phyloP scores from a whole-genome alignment of 2,888 invertebrate species.

The Mechanitis mazaeus region DNA sequence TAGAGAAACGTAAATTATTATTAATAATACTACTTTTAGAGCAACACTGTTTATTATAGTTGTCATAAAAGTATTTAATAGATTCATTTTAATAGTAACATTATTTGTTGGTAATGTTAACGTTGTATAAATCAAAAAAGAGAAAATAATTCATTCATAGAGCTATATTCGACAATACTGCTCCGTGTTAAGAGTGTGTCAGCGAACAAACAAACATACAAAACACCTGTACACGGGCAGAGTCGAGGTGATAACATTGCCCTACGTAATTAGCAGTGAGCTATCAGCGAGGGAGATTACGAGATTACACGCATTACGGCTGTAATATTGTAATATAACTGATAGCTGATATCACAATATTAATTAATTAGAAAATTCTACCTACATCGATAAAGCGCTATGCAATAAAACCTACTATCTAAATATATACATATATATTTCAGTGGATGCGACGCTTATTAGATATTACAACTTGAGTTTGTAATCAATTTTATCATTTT shows the following conservation, averaged over 20 bases:
- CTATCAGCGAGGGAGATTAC: slow-evolving; percentile 25
- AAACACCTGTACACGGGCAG: slow-evolving; percentile 18
- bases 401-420: too few relatives aligned
- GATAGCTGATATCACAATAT: slow-evolving; percentile 23
- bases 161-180: background rate
- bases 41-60: too few relatives aligned
- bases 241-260: slow-evolving; percentile 14
- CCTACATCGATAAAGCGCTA: background rate
- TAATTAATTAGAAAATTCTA: slow-evolving; percentile 23
- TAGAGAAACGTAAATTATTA: too few relatives aligned
- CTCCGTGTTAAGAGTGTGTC: background rate
- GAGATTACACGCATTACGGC: slow-evolving; percentile 35
- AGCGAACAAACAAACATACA: slow-evolving; percentile 21
- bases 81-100: too few relatives aligned
- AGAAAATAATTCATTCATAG: too few relatives aligned
- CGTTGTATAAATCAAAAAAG: too few relatives aligned
- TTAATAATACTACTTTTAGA: too few relatives aligned
- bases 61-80: too few relatives aligned
- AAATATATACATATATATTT: too few relatives aligned
- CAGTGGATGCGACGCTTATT: background rate
- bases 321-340: slow-evolving; percentile 31
- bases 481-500: background rate
- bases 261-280: slow-evolving; percentile 22
- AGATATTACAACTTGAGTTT: background rate
- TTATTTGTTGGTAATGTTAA: too few relatives aligned